These are phyloP conservation scores for Perccottus glenii DNA, from an alignment of 2,113 vertebrate genomes.

Conservation along the genomic window DNA sequence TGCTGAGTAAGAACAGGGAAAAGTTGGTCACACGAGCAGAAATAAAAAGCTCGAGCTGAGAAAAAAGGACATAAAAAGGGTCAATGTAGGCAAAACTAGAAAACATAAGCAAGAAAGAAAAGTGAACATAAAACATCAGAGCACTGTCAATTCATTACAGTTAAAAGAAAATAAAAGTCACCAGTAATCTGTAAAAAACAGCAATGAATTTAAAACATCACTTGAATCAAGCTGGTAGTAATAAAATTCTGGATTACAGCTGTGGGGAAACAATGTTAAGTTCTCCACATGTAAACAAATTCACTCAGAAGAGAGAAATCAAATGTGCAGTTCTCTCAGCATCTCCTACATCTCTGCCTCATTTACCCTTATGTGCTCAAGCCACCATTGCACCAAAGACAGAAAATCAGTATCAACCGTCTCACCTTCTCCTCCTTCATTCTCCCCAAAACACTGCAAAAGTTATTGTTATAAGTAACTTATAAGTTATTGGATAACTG, in stretches of 20 bases:
- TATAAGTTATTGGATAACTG: not conserved
- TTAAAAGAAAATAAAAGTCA: conserved; percentile 50
- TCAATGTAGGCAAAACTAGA: conserved; percentile 20
- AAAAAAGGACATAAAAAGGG: conserved; percentile 17
- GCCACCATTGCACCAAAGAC: conserved; percentile 61
- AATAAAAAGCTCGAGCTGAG: conserved; percentile 25
- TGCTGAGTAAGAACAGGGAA: conserved; percentile 40
- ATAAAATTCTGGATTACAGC: conserved; percentile 80
- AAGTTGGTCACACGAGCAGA: conserved; percentile 56
- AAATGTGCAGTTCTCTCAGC: conserved; percentile 68
- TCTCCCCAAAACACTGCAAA: conserved; percentile 18
- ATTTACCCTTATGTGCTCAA: conserved; percentile 43
- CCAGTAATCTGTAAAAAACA: conserved; percentile 64
- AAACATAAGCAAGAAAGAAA: conserved; percentile 26
- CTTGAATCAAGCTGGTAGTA: conserved; percentile 68
- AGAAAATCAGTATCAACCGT: conserved; percentile 41
- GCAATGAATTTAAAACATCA: conserved; percentile 69
- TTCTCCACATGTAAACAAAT: conserved; percentile 96
- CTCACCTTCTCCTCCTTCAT: conserved; percentile 9
- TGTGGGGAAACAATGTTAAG: conserved; percentile 70
- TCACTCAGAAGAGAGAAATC: conserved; percentile 71
- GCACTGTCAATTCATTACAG: conserved; percentile 47
- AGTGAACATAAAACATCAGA: conserved; percentile 32
- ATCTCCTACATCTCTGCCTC: conserved; percentile 45
- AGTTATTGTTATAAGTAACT: too few species aligned